These are phyloP conservation scores for Sturnus vulgaris DNA, from an alignment of 2,113 vertebrate genomes.

Conservation along the genomic window DNA sequence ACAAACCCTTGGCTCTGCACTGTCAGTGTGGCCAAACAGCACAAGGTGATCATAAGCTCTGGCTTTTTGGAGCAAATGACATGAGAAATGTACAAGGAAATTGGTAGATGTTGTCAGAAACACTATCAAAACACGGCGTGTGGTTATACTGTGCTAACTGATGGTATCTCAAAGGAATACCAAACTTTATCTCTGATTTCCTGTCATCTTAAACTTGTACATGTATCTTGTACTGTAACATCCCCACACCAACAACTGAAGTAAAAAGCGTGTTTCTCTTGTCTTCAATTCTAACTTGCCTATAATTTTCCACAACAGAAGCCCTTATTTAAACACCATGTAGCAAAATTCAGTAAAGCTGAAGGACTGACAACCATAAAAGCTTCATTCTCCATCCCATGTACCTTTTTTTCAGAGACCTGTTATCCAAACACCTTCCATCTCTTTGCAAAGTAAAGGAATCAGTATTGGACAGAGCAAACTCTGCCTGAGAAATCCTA, in stretches of 20 bases:
- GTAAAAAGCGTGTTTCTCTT: background rate
- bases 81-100: background rate
- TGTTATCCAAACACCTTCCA: background rate
- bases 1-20: background rate
- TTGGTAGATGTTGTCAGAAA: background rate
- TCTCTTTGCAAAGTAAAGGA: background rate
- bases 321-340: background rate
- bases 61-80: background rate
- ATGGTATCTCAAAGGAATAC: slow-evolving; percentile 22
- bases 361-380: background rate
- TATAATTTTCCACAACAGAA: background rate
- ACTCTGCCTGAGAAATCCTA: background rate
- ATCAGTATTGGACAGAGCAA: background rate
- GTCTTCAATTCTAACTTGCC: background rate
- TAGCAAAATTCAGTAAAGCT: background rate
- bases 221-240: background rate
- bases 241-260: background rate
- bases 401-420: background rate
- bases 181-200: background rate
- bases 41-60: background rate
- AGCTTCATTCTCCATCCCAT: background rate
- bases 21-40: background rate
- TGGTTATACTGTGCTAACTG: background rate
- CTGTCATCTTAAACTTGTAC: background rate
- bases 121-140: background rate